Conservation (phyloP, 2,113 vertebrate species). For the Cephalopterus ornatus region DNA sequence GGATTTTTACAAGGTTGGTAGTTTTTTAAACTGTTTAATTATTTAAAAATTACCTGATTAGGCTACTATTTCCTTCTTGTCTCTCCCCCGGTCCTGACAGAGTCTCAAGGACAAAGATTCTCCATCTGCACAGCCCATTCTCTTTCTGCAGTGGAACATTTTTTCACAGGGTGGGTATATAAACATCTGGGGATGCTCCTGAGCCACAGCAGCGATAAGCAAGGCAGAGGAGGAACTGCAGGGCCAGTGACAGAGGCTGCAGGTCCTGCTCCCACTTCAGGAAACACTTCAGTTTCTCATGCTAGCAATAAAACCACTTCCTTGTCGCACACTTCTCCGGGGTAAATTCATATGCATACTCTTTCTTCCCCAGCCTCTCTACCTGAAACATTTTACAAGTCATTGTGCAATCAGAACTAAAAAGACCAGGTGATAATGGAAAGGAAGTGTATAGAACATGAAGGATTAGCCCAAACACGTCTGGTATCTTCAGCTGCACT, state of each 20-base stretch:
- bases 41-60: not conserved
- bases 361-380: not conserved
- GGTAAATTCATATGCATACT: not conserved
- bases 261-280: not conserved
- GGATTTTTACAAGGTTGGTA: not conserved
- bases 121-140: not conserved
- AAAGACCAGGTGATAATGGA: not conserved
- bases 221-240: not conserved
- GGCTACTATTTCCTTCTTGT: not conserved
- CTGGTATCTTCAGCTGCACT: fast-evolving
- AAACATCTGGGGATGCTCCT: not conserved
- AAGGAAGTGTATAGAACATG: not conserved
- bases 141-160: not conserved
- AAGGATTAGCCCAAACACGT: not conserved
- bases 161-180: not conserved
- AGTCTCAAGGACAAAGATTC: not conserved
- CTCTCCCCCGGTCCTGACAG: not conserved
- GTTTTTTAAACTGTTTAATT: not conserved
- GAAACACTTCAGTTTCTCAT: not conserved
- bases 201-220: not conserved
- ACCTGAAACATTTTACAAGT: not conserved
- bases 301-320: not conserved
- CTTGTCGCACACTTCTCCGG: not conserved
- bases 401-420: not conserved
- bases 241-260: not conserved